These are phyloP conservation scores for Heliothis subflexa DNA, from an alignment of 1,140 invertebrate species.

Conservation along the genomic window DNA sequence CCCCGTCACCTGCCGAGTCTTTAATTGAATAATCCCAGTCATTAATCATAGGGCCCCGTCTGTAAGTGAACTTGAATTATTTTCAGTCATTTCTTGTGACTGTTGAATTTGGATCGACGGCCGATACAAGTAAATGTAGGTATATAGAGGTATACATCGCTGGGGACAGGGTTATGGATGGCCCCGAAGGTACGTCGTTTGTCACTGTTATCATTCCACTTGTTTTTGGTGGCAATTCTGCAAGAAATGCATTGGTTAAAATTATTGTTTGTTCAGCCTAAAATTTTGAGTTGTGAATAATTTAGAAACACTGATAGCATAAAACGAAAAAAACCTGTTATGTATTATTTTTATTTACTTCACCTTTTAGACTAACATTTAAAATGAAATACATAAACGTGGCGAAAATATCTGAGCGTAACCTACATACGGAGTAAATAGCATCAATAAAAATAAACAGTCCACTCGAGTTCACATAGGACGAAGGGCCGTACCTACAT, in stretches of 20 bases:
- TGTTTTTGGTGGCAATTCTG: too few relatives aligned
- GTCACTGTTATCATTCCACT: too few relatives aligned
- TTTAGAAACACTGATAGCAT: neutral
- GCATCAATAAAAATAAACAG: slow-evolving; percentile 71
- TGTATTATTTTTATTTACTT: too few relatives aligned
- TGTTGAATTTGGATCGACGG: slow-evolving; percentile 54
- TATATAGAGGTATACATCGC: too few relatives aligned
- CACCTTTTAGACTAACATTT: too few relatives aligned
- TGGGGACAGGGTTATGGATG: neutral
- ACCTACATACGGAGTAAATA: slow-evolving; percentile 13
- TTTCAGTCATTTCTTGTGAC: slow-evolving; percentile 76
- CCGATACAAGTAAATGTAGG: slow-evolving; percentile 53
- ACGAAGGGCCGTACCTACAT: slow-evolving; percentile 76
- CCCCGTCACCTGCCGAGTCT: slow-evolving; percentile 75
- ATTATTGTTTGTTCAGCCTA: too few relatives aligned
- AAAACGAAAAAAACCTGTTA: too few relatives aligned
- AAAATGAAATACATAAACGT: neutral
- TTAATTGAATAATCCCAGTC: slow-evolving; percentile 85
- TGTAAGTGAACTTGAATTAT: slow-evolving; percentile 83
- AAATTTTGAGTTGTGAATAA: neutral
- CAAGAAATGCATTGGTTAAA: too few relatives aligned
- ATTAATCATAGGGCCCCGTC: slow-evolving; percentile 82
- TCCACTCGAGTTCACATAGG: slow-evolving; percentile 68
- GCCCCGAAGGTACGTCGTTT: too few relatives aligned
- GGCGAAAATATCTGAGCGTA: neutral